Percentiles rank a stretch among this genome's conserved stretches.
Conservation (phyloP, 2,888 invertebrate species). For the Eumerus sabulonum region DNA sequence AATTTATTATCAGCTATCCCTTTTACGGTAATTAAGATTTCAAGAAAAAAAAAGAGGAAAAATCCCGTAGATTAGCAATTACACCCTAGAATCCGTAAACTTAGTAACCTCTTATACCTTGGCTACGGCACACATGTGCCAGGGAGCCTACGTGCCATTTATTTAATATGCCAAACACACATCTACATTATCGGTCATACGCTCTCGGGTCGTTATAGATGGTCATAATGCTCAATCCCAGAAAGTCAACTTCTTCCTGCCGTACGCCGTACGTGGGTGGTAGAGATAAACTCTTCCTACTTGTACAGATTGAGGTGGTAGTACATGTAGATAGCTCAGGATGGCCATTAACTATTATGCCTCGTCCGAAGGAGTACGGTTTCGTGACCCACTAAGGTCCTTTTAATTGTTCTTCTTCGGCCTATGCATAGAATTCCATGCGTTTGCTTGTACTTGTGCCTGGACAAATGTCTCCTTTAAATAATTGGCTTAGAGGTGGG, state of each 20-base stretch:
- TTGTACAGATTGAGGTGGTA: conserved; percentile 19
- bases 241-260: background rate
- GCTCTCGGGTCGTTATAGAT: conserved; percentile 33
- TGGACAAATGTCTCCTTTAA: conserved; percentile 40
- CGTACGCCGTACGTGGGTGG: no score
- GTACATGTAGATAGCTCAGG: conserved; percentile 42
- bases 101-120: background rate
- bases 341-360: conserved; percentile 56
- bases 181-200: conserved; percentile 51
- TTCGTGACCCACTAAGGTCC: conserved; percentile 66
- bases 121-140: conserved; percentile 6
- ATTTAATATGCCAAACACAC: conserved; percentile 57
- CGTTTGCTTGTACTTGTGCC: conserved; percentile 7
- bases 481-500: conserved; percentile 56
- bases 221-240: conserved; percentile 13
- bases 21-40: conserved; percentile 68
- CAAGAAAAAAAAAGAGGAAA: conserved; percentile 59
- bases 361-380: conserved; percentile 48
- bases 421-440: background rate
- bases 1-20: conserved; percentile 68
- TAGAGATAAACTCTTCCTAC: conserved; percentile 45
- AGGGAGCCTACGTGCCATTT: conserved; percentile 48
- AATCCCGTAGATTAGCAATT: conserved; percentile 68
- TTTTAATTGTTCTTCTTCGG: conserved; percentile 52
- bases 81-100: conserved; percentile 15